Evolutionary conservation across 2,113 vertebrate genomes (phyloP), one percentile per base, ranked within the genome.

Genomic region (Sinocyclocheilus maitianheensis): DNA sequence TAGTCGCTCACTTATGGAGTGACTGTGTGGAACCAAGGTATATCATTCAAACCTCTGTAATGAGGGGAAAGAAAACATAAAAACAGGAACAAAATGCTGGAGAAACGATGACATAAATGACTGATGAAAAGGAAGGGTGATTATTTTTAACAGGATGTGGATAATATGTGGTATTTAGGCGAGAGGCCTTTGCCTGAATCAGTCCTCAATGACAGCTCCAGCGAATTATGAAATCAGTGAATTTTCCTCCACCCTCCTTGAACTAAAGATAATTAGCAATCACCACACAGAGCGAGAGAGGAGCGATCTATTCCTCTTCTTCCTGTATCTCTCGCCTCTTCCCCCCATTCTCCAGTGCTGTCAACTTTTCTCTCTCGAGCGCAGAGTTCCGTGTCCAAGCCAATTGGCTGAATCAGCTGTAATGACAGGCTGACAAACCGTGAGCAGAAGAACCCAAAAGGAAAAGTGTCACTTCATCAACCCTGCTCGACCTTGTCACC

Each of bases 351-450:
- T 97, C 97, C 96, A 95, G 94, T 90, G 96, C 96, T 98, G 97
- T 97, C 97, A 98, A 97, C 97, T 98, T 97, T 97, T 98, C 95
- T 97, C 96, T 97, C 96, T 96, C 96, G 96, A 96, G 97, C 97
- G 96, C 95, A 95, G 94, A 95, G 96, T 96, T 98, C 95, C 94
- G 93, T 95, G 96, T 96, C 95, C 94, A 94, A 97, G 97, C 97
- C 97, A 97, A 97, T 97, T 98, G 96, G 96, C 96, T 97, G 97
- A 99, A 99, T 99, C 97, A 97, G 96, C 96, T 96, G 96, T 99
- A 99, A 99, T 99, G 98, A 98, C 97, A 97, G 96, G 97, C 97
- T 99, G 97, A 97, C 97, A 99, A 91, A 94, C 96, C 95, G 92
- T 96, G 96, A 97, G 97, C 96, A 96, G 95, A 95, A 69, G 40